Evolutionary conservation across 2,888 invertebrate genomes (phyloP), one percentile per base, ranked within the genome.

Genomic region (Sminthurides aquaticus): DNA sequence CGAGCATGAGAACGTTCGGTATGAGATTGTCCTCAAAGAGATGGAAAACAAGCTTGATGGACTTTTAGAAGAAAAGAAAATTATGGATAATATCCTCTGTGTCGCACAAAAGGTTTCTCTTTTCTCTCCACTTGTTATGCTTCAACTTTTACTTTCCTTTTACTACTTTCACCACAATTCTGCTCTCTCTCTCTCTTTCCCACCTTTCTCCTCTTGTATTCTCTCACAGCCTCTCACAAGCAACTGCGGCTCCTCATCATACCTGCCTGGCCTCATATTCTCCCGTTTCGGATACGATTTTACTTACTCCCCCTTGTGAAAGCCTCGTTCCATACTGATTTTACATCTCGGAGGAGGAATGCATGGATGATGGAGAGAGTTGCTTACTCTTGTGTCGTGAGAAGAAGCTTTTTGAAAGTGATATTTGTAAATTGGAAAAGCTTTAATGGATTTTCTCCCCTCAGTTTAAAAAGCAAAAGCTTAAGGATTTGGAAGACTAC

Each of bases 381-480:
- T n/a, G n/a, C n/a, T n/a, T n/a, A n/a, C n/a, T n/a, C n/a, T n/a
- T n/a, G n/a, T n/a, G n/a, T n/a, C n/a, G n/a, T n/a, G n/a, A n/a
- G n/a, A 52, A 52, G 52, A 8, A 15, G 52, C 52, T 52, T 22
- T 52, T 15, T 15, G 43, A 52, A 20, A 52, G 5, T 15, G 20
- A 15, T 52, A 22, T 52, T 52, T 52, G 52, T 52, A 52, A 52
- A 52, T 52, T 52, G 52, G n/a, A 52, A 52, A 52, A 22, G 22
- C 52, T 52, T 52, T 52, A 52, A 15, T 52, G 43, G 25, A 56
- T 56, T 25, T 56, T 29, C 25, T 48, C 20, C 28, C 20, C 8
- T 59, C 48, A 62, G 57, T 62, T 62, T 26, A 55, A 62, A 57
- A 57, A 62, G n/a, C 62, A 62, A 62, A 62, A 62, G 27, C 26